phyloP scores from a whole-genome alignment of 2,797 vertebrate species.

The Eulemur coronatus region DNA sequence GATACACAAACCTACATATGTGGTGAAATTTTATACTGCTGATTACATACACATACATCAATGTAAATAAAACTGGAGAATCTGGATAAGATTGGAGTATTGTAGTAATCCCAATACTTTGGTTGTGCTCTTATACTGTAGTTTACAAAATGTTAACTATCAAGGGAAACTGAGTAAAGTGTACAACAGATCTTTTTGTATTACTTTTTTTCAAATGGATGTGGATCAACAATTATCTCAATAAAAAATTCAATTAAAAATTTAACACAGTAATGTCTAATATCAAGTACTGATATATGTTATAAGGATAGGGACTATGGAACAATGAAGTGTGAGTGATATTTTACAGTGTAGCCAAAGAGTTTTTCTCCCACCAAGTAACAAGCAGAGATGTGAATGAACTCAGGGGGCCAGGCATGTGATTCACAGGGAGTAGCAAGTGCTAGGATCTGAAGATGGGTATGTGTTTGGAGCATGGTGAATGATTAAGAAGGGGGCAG shows the following conservation, averaged over 20 bases:
- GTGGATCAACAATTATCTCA: not conserved
- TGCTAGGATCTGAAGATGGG: rapidly evolving
- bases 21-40: not conserved
- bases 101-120: not conserved
- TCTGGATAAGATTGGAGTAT: not conserved
- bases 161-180: not conserved
- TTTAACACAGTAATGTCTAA: not conserved
- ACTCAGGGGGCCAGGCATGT: not conserved
- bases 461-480: not conserved
- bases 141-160: not conserved
- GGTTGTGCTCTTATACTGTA: not conserved
- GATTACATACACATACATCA: not conserved
- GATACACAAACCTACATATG: not conserved
- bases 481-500: not conserved
- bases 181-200: not conserved
- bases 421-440: not conserved
- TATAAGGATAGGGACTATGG: not conserved
- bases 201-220: not conserved
- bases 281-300: not conserved
- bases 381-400: not conserved
- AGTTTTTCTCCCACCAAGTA: not conserved
- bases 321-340: not conserved
- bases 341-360: not conserved
- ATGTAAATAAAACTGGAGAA: not conserved
- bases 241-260: not conserved